A percentile compares a stretch with the other conserved stretches of the same genome.
Evolutionary conservation across 2,113 vertebrate genomes (phyloP).

Genomic region (Odobenus rosmarus): DNA sequence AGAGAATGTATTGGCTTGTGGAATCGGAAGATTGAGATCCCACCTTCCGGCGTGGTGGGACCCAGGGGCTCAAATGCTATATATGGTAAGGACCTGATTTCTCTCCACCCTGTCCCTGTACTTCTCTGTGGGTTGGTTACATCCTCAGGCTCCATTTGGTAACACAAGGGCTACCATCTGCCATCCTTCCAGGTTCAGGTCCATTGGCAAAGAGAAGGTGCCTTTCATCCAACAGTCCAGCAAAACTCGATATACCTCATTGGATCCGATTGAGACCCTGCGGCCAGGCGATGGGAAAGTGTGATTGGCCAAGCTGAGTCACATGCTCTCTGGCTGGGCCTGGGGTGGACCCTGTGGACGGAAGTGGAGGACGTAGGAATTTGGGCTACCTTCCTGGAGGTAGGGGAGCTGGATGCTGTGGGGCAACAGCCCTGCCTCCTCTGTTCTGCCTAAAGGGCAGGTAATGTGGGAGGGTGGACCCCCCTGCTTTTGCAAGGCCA

Average conservation of each 20-base stretch:
- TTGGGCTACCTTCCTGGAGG: neutral
- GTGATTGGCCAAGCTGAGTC: neutral
- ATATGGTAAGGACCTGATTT: neutral
- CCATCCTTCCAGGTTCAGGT: neutral
- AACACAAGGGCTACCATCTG: neutral
- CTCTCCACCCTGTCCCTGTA: neutral
- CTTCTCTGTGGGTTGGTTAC: neutral
- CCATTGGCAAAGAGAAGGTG: neutral
- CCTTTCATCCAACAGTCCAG: neutral
- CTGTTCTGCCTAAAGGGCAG: neutral
- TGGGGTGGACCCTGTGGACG: too few relatives aligned
- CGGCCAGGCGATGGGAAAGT: neutral
- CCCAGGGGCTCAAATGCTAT: neutral
- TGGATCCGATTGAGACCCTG: neutral
- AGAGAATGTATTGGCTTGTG: neutral
- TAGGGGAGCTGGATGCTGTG: too few relatives aligned
- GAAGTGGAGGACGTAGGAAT: neutral
- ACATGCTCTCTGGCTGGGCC: rapidly evolving
- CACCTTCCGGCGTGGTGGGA: neutral
- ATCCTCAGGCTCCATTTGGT: neutral
- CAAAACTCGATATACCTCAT: neutral
- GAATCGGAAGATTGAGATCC: neutral
- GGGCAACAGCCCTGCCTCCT: neutral
- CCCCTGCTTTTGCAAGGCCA: neutral
- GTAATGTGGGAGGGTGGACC: too few relatives aligned